Conservation (phyloP, 2,113 vertebrate genomes). For the Corydoras maculifer region DNA sequence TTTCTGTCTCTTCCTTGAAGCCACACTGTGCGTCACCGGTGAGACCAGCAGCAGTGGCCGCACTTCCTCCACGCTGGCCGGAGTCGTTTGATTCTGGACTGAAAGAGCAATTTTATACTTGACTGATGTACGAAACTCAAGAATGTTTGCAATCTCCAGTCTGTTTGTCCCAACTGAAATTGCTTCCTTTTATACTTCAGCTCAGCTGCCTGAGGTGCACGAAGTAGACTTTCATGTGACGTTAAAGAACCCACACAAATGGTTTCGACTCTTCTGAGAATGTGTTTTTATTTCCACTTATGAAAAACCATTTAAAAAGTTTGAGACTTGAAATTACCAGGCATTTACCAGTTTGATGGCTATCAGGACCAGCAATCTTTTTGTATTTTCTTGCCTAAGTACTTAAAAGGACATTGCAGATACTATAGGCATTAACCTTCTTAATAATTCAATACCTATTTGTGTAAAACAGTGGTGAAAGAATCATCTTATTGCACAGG, state of each 20-base stretch:
- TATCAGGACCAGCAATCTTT: not conserved
- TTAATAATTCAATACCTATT: too few relatives aligned
- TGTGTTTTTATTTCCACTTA: not conserved
- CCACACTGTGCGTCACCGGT: conserved; percentile 5
- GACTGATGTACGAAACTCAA: conserved; percentile 6
- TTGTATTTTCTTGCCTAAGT: too few relatives aligned
- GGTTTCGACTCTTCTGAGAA: not conserved
- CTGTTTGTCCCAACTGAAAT: conserved; percentile 16
- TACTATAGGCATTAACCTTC: too few relatives aligned
- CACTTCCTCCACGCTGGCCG: conserved; percentile 14
- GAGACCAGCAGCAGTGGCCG: conserved; percentile 12
- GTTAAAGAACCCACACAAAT: conserved; percentile 3
- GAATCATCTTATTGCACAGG: too few relatives aligned
- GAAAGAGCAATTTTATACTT: conserved; percentile 29
- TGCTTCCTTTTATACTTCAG: not conserved
- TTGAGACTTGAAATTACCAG: not conserved
- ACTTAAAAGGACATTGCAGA: too few relatives aligned
- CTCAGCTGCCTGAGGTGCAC: conserved; percentile 2
- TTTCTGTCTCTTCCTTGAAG: conserved; percentile 10
- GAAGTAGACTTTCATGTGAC: not conserved
- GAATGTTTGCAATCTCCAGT: conserved; percentile 21
- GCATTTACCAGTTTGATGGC: too few relatives aligned
- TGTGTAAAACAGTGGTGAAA: too few relatives aligned
- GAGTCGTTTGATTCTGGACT: conserved; percentile 22
- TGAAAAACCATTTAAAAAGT: not conserved